Evolutionary conservation across 2,797 vertebrate genomes (phyloP), one percentile per base, ranked within the genome.

Genomic region (Peromyscus melanophrys): DNA sequence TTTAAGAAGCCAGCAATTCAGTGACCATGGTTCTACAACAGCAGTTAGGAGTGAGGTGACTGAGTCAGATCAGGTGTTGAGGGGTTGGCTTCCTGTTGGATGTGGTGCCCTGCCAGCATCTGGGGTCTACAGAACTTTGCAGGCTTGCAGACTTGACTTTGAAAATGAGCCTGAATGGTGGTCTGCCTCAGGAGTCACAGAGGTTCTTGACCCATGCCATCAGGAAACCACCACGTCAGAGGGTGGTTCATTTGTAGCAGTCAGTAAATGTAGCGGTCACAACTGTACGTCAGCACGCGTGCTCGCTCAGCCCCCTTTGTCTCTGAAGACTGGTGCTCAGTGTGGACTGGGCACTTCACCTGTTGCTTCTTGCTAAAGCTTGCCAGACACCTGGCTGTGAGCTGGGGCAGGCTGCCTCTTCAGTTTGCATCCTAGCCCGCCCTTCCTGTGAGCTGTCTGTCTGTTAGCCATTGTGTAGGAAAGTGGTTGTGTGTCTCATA

Each of bases 241-340:
- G 27, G n/a, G 12, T 8, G 4, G 4, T 19, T 78, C 6, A 29
- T 55, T 61, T 76, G 57, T 29, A 0, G 31, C 1, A 1, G 5
- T n/a, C 1, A 1, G 5, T n/a, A 21, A 67, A 34, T 10, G 0
- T 1, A 0, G 37, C 1, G 14, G 49, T 21, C 7, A 29, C 0
- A 0, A 2, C 6, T 27, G 19, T 4, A 17, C 6, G 1, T 27
- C 2, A 0, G 40, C 23, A 2, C 0, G 0, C 1, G 3, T 3
- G 5, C 21, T 52, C 37, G 4, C 8, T 23, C 6, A 9, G 21
- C 65, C 17, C 23, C 2, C 23, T 14, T 3, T 9, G 2, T 31
- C 6, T 71, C 31, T 31, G 12, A 77, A 65, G 91, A 17, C 17
- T 6, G 31, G 0, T 4, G 14, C 10, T 69, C 67, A 3, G 81